Percentiles rank a stretch among this genome's conserved stretches.
Conservation (phyloP, 2,113 vertebrate species). For the Oxyruncus cristatus region DNA sequence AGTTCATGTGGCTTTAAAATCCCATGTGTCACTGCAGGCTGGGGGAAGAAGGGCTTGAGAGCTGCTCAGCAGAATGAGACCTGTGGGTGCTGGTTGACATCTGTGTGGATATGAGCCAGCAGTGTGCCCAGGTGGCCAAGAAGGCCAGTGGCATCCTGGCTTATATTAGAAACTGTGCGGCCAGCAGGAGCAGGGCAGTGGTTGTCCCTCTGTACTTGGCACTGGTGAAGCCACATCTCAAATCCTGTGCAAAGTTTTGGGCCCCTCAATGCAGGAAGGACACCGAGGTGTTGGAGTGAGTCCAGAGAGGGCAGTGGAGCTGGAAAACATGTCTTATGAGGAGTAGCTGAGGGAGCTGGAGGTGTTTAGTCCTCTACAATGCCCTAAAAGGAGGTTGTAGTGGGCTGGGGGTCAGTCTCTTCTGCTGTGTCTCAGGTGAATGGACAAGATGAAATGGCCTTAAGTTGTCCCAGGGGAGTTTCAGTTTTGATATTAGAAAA, state of each 20-base stretch:
- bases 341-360: neutral
- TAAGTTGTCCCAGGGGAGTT: neutral
- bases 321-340: neutral
- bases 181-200: neutral
- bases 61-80: neutral
- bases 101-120: neutral
- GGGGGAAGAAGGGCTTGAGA: neutral
- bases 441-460: neutral
- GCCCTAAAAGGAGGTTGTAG: neutral
- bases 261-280: neutral
- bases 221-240: neutral
- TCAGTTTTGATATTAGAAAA: neutral
- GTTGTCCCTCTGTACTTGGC: fast-evolving
- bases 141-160: neutral
- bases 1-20: neutral
- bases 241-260: neutral
- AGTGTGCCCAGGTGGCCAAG: neutral
- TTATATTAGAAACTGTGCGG: neutral
- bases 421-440: neutral
- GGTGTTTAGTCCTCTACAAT: neutral
- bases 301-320: neutral
- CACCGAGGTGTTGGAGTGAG: neutral
- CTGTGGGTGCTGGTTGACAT: neutral
- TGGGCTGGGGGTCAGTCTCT: fast-evolving
- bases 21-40: fast-evolving